Evolutionary conservation across 1,140 invertebrate species (phyloP), one percentile per base, ranked within the genome.

Genomic region (Papilio polyxenes): DNA sequence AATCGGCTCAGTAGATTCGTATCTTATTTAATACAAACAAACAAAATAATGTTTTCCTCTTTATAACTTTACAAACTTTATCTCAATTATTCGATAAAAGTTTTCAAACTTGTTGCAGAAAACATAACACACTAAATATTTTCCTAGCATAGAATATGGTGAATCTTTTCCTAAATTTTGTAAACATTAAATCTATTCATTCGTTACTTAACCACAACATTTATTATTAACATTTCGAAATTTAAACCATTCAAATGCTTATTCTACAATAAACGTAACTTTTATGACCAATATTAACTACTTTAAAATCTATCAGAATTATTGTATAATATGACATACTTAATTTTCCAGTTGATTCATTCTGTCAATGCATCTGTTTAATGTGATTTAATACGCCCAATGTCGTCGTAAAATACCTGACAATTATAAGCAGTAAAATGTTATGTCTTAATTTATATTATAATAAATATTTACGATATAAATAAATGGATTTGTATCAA

Each of bases 201-300:
- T 31, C 23, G 23, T 31, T 31, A 31, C 0, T 2, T 82, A 49
- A 78, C 56, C 65, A 82, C 79, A 75, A 62, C 72, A 51, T 82
- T 75, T 79, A n/a, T n/a, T n/a, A n/a, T n/a, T n/a, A n/a, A n/a
- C n/a, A n/a, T n/a, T n/a, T n/a, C 53, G 15, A 56, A 1, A 56
- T 0, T 31, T 31, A 56, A 56, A 1, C 13, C 17, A 56, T 56
- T 53, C 51, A 53, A 56, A 56, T 17, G 17, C 15, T 17, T 17
- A 13, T 65, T 31, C 62, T 31, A 31, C 31, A 65, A 65, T 31
- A 65, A 31, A 23, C 20, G 11, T 65, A 65, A 65, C 31, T 65
- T 23, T 31, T 56, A 56, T 53, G 11, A 23, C 23, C n/a, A n/a
- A 65, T 23, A 62, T 62, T 62, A n/a, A 62, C 59, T 20, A 20